Percentiles rank a stretch among this genome's conserved stretches.
Conservation (phyloP, 2,888 invertebrate genomes). For the Sesia bembeciformis region DNA sequence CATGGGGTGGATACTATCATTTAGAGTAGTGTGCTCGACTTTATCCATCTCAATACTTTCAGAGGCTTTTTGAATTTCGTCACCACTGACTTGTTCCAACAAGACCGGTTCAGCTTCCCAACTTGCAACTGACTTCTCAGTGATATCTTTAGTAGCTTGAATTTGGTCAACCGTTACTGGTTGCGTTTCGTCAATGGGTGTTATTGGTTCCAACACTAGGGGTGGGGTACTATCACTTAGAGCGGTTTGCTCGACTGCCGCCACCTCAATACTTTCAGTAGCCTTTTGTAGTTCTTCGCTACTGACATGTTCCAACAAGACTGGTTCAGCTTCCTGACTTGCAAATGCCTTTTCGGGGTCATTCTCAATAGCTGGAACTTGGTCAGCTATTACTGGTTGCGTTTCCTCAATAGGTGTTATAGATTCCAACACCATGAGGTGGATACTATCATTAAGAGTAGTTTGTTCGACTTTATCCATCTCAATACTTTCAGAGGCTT, state of each 20-base stretch:
- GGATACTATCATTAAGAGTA: background rate
- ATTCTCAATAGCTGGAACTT: background rate
- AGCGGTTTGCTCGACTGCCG: background rate
- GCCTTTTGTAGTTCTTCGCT: background rate
- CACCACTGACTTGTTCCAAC: background rate
- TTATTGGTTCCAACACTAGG: background rate
- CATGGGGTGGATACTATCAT: background rate
- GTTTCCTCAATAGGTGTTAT: background rate
- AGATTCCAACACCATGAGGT: background rate
- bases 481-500: background rate
- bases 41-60: background rate
- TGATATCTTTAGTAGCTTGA: background rate
- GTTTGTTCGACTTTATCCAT: background rate
- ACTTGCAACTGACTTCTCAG: background rate
- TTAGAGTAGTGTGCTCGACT: background rate
- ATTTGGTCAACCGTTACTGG: background rate
- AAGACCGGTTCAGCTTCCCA: background rate
- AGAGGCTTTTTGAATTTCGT: background rate
- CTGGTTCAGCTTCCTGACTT: background rate
- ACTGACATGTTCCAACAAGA: background rate
- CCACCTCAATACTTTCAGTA: background rate
- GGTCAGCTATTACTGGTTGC: background rate
- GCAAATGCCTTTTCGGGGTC: background rate
- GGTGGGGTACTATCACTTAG: background rate
- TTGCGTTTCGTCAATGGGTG: background rate